These are phyloP conservation scores for Cebus imitator DNA, from an alignment of 2,113 vertebrate genomes.

Conservation along the genomic window DNA sequence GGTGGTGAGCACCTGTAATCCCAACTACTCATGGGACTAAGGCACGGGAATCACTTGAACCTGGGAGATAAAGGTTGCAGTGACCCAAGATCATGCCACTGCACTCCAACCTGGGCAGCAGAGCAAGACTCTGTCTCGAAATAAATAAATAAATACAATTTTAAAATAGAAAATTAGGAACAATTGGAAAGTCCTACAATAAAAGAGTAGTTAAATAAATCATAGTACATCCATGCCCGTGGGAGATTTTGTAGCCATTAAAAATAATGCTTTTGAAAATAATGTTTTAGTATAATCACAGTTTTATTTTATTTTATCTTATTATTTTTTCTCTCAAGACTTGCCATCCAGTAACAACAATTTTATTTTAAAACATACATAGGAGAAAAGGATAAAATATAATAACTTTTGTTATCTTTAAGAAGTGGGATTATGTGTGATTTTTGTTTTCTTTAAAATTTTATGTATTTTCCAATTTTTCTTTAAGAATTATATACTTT, in stretches of 20 bases:
- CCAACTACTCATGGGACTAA: background rate
- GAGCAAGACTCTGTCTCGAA: background rate
- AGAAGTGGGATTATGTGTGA: background rate
- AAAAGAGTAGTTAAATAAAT: background rate
- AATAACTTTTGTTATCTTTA: constrained; percentile 2
- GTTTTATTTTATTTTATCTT: background rate
- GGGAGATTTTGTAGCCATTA: background rate
- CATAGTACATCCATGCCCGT: background rate
- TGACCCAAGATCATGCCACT: background rate
- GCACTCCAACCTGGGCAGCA: background rate
- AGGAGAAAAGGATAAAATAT: background rate
- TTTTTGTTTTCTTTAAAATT: constrained; percentile 45
- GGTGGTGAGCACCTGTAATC: too few species aligned
- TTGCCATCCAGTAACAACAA: too few species aligned
- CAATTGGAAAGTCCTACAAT: background rate
- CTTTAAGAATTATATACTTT: background rate
- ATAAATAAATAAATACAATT: background rate
- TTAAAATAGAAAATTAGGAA: background rate
- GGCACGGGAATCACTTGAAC: background rate
- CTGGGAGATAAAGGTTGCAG: background rate
- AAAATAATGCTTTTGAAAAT: constrained; percentile 11
- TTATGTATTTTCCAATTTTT: background rate
- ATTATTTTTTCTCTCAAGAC: too few species aligned
- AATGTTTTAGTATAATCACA: background rate
- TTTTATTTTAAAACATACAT: background rate